Conservation (phyloP, 2,113 vertebrate genomes). For the Tympanuchus pallidicinctus region DNA sequence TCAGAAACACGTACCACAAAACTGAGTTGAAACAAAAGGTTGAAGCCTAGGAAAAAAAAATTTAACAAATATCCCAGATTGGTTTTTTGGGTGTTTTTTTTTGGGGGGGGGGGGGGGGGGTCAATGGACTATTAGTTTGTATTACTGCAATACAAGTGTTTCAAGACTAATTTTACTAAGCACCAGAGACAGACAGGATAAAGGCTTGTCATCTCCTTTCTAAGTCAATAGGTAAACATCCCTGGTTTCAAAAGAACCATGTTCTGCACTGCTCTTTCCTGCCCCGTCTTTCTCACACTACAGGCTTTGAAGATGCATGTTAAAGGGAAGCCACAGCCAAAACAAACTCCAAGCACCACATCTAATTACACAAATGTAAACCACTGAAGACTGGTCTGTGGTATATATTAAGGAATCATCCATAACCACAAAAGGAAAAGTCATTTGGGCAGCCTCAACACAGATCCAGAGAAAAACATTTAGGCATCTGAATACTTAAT, state of each 20-base stretch:
- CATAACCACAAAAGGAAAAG: conserved; percentile 1
- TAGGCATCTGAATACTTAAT: not conserved
- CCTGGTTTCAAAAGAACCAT: conserved; percentile 15
- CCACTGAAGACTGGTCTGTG: not conserved
- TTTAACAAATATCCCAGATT: not conserved
- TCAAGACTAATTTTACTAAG: not conserved
- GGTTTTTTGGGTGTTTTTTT: not conserved
- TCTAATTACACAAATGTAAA: conserved; percentile 9
- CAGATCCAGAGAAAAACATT: not conserved
- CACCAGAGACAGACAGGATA: not conserved
- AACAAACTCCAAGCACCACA: conserved; percentile 45
- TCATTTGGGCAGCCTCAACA: not conserved
- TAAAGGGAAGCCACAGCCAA: conserved; percentile 47
- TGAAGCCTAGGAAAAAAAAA: not conserved
- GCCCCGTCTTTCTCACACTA: conserved; percentile 28
- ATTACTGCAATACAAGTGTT: not conserved
- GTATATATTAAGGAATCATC: conserved; percentile 6
- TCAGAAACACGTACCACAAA: not conserved
- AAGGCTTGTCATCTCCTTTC: conserved; percentile 11
- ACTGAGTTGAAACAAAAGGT: not conserved
- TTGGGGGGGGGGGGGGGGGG: not conserved
- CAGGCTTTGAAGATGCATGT: conserved; percentile 13
- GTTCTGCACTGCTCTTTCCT: conserved; percentile 2
- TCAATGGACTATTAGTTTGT: not conserved
- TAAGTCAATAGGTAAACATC: conserved; percentile 38